Evolutionary conservation across 2,113 vertebrate species (phyloP), one percentile per base, ranked within the genome.

Genomic region (Oryzias celebensis): DNA sequence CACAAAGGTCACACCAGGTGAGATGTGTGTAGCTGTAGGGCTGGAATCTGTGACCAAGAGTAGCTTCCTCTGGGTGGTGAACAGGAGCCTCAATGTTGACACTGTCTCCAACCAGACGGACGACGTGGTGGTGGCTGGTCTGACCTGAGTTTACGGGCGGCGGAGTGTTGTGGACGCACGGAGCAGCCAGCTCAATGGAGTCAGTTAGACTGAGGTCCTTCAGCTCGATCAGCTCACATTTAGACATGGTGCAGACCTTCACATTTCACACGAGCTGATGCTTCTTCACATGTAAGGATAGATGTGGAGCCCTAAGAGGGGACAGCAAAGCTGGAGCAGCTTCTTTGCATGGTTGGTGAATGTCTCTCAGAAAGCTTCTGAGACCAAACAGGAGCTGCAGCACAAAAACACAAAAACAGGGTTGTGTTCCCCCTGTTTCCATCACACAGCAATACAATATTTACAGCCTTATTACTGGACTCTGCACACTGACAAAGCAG

Each of bases 1-100:
- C 97, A 79, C 97, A 98, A 68, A 98, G 91, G 82, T 99, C 97
- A 77, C 97, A 99, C 96, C 96, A 99, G 86, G 93, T 93, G 26
- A 93, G 92, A 50, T 94, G 91, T 14, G 92, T 89, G 65, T 95
- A 89, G 64, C 93, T 91, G 74, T 91, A 87, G 1, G 94, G 92
- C 72, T 93, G 93, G 89, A 98, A 96, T 73, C 92, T 87, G 42
- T 98, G 97, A 6, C 94, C 96, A 26, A 72, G 69, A 16, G 90
- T 94, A 0, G 71, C 80, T 44, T 73, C 82, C 31, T 85, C 79
- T 2, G 85, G 66, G 22, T 77, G 82, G n/a, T 50, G 41, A 20
- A 62, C n/a, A 1, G 86, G 53, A 23, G 78, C 48, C 71, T 91
- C 84, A 4, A 91, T 75, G 61, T 70, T 78, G 62, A 92, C 76